Conservation (phyloP, 2,113 vertebrate genomes). For the Puma concolor region DNA sequence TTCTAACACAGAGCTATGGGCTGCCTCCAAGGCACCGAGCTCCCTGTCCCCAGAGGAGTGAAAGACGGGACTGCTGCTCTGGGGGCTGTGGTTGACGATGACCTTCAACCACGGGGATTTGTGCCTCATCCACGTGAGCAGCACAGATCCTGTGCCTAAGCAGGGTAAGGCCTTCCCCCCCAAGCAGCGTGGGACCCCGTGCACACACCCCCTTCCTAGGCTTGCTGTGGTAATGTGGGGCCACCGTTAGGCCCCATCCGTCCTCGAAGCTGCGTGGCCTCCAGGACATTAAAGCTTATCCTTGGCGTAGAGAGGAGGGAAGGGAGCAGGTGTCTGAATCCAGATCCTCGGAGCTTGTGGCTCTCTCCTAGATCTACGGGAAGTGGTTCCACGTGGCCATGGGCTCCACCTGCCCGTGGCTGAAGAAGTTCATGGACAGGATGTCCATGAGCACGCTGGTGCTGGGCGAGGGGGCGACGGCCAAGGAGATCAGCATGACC, state of each 20-base stretch:
- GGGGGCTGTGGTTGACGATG: background rate
- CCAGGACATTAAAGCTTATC: background rate
- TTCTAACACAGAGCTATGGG: accelerated
- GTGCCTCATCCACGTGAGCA: background rate
- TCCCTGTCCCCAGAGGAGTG: too few relatives aligned
- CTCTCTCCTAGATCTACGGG: constrained; percentile 85
- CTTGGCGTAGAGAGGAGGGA: background rate
- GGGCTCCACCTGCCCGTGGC: constrained; percentile 86
- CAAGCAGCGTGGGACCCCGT: accelerated
- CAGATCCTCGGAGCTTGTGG: background rate
- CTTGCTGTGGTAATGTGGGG: accelerated
- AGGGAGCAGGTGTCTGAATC: background rate
- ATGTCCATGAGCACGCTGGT: constrained; percentile 87
- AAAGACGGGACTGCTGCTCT: background rate
- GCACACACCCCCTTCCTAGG: background rate
- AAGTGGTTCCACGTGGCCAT: constrained; percentile 93
- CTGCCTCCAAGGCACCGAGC: background rate
- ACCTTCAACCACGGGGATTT: background rate
- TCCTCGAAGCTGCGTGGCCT: background rate
- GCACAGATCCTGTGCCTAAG: background rate
- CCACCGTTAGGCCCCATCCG: background rate
- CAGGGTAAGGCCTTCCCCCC: background rate
- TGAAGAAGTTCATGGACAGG: constrained; percentile 82
- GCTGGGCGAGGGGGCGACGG: constrained; percentile 76
- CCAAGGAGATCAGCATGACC: constrained; percentile 66